Base-by-base conservation (phyloP, 1,140 invertebrate species). In the Schmidtea mediterranea region DNA sequence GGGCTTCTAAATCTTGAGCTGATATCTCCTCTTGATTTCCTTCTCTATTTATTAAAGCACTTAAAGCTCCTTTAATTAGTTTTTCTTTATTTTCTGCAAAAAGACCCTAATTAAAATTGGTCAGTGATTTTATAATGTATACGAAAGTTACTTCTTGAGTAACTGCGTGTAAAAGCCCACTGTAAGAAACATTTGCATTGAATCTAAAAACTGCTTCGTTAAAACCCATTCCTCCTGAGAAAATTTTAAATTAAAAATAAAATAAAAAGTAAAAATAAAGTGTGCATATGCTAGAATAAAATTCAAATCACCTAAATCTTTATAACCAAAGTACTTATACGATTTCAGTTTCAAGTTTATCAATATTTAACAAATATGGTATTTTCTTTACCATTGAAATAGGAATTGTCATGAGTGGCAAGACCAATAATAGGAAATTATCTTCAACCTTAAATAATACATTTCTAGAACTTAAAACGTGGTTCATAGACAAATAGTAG, bases 21-120 rank as follows among this genome's bases (percentile, higher is more conserved):
- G 72, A 47, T 36, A 69, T 69, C 18, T 57, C 57, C 36, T 60
- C 71, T 62, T 75, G 68, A 49, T 78, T 72, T 56, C 77, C 66
- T 61, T 78, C 73, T 63, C 75, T 73, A 56, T 72, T 76, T 5
- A 81, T 73, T 49, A 87, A 71, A 6, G 75, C 71, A 59, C 75
- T 76, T 54, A 82, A 61, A 36, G 79, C 82, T 51, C 68, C 74
- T 54, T 75, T 75, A 55, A 97, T 95, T 41, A 90, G 68, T 64
- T 89, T 89, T 63, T 94, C 89, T 66, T 95, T 97, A 66, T 94
- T 98, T 67, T 95, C 87, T 10, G 84, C 77, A 73, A 97, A 97
- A 48, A 95, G 70, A 52, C 83, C 77, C 77, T 81, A n/a, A n/a
- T 62, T 45, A 71, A 63, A 62, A 66, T 37, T 18, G 32, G n/a